Conservation (phyloP, 2,797 vertebrate genomes). For the Leptodactylus fallax region DNA sequence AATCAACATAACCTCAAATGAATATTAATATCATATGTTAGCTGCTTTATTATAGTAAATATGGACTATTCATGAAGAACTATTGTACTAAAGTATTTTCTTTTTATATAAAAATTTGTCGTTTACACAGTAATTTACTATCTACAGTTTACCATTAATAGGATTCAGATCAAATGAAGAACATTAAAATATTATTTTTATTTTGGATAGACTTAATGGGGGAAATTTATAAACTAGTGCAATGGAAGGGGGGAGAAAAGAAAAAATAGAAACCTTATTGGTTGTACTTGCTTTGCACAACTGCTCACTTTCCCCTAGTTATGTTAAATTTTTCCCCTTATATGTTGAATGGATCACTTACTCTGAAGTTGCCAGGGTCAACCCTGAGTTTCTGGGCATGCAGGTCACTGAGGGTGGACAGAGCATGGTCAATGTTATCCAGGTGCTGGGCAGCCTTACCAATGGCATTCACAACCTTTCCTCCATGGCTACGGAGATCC, state of each 20-base stretch:
- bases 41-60: neutral
- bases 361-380: slow-evolving; percentile 82
- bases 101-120: too few relatives aligned
- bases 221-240: neutral
- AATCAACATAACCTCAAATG: neutral
- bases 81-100: neutral
- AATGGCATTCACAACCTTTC: slow-evolving; percentile 74
- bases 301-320: neutral
- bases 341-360: slow-evolving; percentile 63
- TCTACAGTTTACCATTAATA: too few relatives aligned
- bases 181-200: neutral
- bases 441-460: slow-evolving; percentile 74
- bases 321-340: neutral
- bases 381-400: slow-evolving; percentile 79
- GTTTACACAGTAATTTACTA: too few relatives aligned
- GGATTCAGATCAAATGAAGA: too few relatives aligned
- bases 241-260: neutral
- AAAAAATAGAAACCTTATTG: neutral
- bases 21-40: neutral
- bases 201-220: too few relatives aligned
- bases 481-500: slow-evolving; percentile 74
- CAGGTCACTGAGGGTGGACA: slow-evolving; percentile 78
- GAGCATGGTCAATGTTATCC: slow-evolving; percentile 70
- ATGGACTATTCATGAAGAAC: neutral
- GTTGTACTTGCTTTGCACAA: neutral